Conservation (phyloP, 1,140 invertebrate species). For the Aricia agestis region DNA sequence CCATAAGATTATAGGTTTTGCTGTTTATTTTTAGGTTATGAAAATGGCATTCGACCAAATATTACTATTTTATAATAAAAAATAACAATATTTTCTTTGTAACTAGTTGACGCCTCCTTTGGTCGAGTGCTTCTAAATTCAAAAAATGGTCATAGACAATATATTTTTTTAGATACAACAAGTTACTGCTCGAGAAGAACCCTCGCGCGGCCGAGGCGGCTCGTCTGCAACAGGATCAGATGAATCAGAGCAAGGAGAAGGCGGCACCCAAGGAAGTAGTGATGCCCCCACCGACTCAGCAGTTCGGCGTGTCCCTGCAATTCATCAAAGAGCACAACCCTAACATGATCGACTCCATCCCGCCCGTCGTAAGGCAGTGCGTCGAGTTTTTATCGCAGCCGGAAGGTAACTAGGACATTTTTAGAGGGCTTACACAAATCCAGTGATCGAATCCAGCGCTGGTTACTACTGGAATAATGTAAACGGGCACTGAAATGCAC, state of each 20-base stretch:
- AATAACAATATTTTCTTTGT: too few relatives aligned
- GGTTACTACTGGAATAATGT: too few relatives aligned
- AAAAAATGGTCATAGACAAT: neutral
- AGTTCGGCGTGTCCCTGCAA: constrained; percentile 95
- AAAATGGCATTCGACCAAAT: too few relatives aligned
- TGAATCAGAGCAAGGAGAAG: constrained; percentile 32
- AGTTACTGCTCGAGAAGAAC: constrained; percentile 80
- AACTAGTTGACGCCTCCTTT: neutral
- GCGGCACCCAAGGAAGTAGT: constrained; percentile 32
- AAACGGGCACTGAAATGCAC: too few relatives aligned
- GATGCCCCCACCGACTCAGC: constrained; percentile 83
- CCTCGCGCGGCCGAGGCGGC: constrained; percentile 65
- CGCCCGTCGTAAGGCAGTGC: constrained; percentile 92
- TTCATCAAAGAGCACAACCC: constrained; percentile 94
- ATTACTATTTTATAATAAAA: too few relatives aligned
- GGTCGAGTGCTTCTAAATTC: neutral
- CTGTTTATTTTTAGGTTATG: too few relatives aligned
- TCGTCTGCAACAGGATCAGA: constrained; percentile 25
- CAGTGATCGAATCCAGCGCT: too few relatives aligned
- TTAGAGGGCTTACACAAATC: too few relatives aligned
- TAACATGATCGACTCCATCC: constrained; percentile 81
- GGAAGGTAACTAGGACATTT: constrained; percentile 79
- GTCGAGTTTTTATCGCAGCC: constrained; percentile 92
- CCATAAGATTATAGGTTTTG: too few relatives aligned
- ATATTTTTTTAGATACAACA: constrained; percentile 81